These are phyloP conservation scores for Ammodytes marinus DNA, from an alignment of 2,113 vertebrate species.

Conservation along the genomic window DNA sequence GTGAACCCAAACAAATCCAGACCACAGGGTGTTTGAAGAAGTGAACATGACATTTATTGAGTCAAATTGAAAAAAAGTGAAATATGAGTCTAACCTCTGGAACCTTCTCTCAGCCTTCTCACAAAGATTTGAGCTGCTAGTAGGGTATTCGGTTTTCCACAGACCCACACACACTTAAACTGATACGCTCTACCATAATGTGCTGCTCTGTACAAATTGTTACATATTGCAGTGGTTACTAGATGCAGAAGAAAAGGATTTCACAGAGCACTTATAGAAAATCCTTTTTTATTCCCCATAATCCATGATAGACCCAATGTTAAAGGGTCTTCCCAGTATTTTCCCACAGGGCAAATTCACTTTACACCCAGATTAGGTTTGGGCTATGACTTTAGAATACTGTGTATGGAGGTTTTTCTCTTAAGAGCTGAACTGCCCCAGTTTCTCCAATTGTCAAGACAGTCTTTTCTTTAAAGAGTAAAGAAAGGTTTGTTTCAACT, in stretches of 20 bases:
- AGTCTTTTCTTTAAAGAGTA: constrained; percentile 27
- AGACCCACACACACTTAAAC: constrained; percentile 35
- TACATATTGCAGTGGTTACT: constrained; percentile 65
- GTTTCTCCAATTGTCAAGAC: constrained; percentile 38
- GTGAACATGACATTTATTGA: constrained; percentile 74
- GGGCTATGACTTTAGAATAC: constrained; percentile 13
- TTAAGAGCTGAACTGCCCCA: constrained; percentile 19
- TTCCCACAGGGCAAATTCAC: constrained; percentile 42
- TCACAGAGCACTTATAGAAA: constrained; percentile 66
- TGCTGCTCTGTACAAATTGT: constrained; percentile 60
- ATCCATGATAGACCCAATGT: constrained; percentile 57
- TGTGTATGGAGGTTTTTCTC: constrained; percentile 28
- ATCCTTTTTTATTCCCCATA: constrained; percentile 65
- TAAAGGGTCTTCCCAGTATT: constrained; percentile 41
- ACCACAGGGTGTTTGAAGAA: constrained; percentile 51
- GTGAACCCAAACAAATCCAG: constrained; percentile 45
- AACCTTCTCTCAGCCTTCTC: constrained; percentile 48
- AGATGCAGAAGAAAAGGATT: constrained; percentile 62
- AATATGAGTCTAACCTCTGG: constrained; percentile 47
- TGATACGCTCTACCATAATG: constrained; percentile 23
- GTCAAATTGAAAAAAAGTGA: constrained; percentile 73
- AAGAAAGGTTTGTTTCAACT: constrained; percentile 54
- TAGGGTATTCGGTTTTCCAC: constrained; percentile 44
- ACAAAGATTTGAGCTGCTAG: constrained; percentile 62
- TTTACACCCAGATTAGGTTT: constrained; percentile 51